phyloP scores from a whole-genome alignment of 2,113 vertebrate genomes.

The Microcebus lehilahytsara region DNA sequence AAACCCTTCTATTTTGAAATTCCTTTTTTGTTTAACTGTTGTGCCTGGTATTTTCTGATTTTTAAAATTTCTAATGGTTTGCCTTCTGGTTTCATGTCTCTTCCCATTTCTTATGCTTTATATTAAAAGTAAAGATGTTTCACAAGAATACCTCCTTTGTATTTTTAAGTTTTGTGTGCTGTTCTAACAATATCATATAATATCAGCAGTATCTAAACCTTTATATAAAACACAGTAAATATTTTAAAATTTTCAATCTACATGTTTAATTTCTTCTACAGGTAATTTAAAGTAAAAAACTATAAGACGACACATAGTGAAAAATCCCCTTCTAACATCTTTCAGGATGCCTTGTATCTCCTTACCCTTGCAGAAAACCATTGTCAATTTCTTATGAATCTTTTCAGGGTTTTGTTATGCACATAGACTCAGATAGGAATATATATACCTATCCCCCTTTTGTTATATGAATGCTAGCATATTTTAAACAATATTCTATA shows the following conservation, averaged over 20 bases:
- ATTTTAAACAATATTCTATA: not conserved
- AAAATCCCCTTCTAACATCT: not conserved
- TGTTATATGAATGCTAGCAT: not conserved
- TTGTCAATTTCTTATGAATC: not conserved
- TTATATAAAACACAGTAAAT: not conserved
- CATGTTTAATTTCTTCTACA: not conserved
- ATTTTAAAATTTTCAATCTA: not conserved
- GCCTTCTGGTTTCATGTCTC: not conserved
- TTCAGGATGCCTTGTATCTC: not conserved
- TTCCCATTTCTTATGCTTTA: not conserved
- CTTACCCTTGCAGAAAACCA: not conserved
- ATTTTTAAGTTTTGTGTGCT: not conserved
- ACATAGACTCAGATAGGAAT: not conserved
- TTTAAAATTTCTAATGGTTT: not conserved
- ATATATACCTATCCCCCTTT: not conserved
- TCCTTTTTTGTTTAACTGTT: not conserved
- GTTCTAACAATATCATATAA: not conserved
- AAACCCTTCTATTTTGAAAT: not conserved
- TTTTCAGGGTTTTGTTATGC: not conserved
- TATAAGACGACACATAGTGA: not conserved
- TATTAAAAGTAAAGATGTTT: not conserved
- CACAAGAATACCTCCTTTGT: not conserved
- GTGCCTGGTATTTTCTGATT: constrained; percentile 26
- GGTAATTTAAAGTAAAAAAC: not conserved
- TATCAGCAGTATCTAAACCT: not conserved